Evolutionary conservation across 2,888 invertebrate species (phyloP).

Genomic region (Kryphioiulus occultus): DNA sequence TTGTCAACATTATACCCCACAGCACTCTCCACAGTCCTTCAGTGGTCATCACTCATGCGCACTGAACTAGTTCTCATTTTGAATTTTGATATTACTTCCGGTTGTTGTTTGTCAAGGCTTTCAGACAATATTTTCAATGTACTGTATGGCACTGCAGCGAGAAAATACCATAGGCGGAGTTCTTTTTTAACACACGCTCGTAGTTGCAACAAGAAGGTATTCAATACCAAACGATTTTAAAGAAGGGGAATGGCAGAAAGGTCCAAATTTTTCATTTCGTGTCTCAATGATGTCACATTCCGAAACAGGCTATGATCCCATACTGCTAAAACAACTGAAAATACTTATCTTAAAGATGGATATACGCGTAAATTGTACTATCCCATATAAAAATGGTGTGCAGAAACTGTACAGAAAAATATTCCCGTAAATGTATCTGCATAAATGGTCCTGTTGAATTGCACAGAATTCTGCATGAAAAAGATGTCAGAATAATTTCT

Average conservation of each 20-base stretch:
- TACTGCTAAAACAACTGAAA: no score
- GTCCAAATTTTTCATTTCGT: neutral
- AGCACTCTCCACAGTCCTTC: neutral
- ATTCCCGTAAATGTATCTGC: no score
- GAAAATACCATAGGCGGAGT: neutral
- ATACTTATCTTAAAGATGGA: no score
- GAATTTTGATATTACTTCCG: slow-evolving; percentile 25
- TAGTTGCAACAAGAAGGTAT: neutral
- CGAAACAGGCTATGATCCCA: no score
- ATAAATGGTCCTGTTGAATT: no score
- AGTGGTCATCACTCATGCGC: slow-evolving; percentile 30
- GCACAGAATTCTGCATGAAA: no score
- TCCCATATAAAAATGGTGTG: no score
- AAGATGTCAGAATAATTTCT: no score
- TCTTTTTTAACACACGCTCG: neutral
- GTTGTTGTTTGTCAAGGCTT: slow-evolving; percentile 14
- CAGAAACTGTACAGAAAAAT: no score
- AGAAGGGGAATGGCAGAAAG: neutral
- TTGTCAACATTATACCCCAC: neutral
- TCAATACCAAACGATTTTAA: neutral
- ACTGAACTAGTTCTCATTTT: neutral
- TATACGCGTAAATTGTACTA: no score
- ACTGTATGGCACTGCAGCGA: neutral
- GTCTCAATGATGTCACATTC: no score
- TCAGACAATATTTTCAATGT: neutral